These are phyloP conservation scores for Cherax destructor DNA, from an alignment of 1,140 invertebrate species.

Conservation along the genomic window DNA sequence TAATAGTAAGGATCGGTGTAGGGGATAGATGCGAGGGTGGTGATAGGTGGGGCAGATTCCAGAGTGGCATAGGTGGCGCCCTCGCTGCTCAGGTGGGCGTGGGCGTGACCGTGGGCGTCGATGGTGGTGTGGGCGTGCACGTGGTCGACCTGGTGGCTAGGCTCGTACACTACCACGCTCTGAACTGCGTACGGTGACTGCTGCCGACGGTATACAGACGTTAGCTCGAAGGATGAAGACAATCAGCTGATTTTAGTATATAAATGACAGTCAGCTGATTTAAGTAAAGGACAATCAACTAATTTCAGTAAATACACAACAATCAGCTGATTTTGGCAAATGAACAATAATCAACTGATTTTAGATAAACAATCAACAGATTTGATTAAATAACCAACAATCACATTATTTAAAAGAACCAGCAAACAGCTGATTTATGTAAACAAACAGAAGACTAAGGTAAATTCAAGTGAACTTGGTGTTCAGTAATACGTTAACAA, in stretches of 20 bases:
- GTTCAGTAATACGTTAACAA: too few relatives aligned
- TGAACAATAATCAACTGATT: too few relatives aligned
- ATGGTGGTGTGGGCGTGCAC: slow-evolving; percentile 37
- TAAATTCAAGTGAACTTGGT: too few relatives aligned
- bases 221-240: neutral
- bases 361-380: too few relatives aligned
- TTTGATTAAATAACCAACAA: too few relatives aligned
- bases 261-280: neutral
- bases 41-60: slow-evolving; percentile 52
- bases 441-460: too few relatives aligned
- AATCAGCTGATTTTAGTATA: neutral
- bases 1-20: slow-evolving; percentile 55
- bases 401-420: too few relatives aligned
- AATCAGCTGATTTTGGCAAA: neutral
- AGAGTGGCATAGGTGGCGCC: slow-evolving; percentile 59
- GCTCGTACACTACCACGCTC: slow-evolving; percentile 57
- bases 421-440: too few relatives aligned
- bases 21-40: slow-evolving; percentile 41
- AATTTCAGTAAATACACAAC: neutral
- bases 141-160: slow-evolving; percentile 43
- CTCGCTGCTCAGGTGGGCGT: slow-evolving; percentile 56
- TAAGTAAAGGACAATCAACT: neutral
- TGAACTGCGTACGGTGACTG: slow-evolving; percentile 33
- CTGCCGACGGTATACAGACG: neutral
- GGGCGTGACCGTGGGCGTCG: slow-evolving; percentile 29